A percentile compares a stretch with the other conserved stretches of the same genome.
phyloP scores from a whole-genome alignment of 2,888 invertebrate genomes.

The Phengaris arion region DNA sequence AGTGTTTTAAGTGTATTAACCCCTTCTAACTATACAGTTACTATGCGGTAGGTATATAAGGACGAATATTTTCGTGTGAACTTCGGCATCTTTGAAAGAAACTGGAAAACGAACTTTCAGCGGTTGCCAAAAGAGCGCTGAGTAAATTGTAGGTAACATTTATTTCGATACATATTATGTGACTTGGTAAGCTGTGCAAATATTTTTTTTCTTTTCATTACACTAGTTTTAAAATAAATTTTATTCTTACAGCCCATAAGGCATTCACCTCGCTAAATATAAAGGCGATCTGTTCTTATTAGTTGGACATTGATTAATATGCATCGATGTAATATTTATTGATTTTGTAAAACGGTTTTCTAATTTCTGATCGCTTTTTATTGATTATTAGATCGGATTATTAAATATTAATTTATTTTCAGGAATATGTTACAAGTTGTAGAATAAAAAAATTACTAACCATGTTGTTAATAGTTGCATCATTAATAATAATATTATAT shows the following conservation, averaged over 20 bases:
- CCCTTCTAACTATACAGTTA: slow-evolving; percentile 1
- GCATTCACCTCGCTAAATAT: slow-evolving; percentile 41
- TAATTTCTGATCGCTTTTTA: not conserved
- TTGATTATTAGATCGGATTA: not conserved
- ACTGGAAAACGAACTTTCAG: not conserved
- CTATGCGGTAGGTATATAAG: slow-evolving; percentile 28
- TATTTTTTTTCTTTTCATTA: not conserved
- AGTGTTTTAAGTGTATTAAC: slow-evolving; percentile 2
- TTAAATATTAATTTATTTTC: not conserved
- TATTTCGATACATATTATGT: too few relatives aligned
- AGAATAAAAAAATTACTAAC: too few relatives aligned
- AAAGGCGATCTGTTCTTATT: slow-evolving; percentile 34
- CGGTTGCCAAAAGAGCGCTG: not conserved
- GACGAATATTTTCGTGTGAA: slow-evolving; percentile 10
- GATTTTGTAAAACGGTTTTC: not conserved
- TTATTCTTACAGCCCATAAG: slow-evolving; percentile 27
- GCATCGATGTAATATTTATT: slow-evolving; percentile 10
- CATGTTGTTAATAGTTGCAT: too few relatives aligned
- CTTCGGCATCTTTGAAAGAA: not conserved
- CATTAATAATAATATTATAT: too few relatives aligned
- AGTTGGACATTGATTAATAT: slow-evolving; percentile 17
- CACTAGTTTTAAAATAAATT: not conserved
- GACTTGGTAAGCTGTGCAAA: too few relatives aligned
- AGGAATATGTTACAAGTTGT: too few relatives aligned
- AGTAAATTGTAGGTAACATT: not conserved